Conservation (phyloP, 1,140 invertebrate species). For the Lordiphosa clarofinis region DNA sequence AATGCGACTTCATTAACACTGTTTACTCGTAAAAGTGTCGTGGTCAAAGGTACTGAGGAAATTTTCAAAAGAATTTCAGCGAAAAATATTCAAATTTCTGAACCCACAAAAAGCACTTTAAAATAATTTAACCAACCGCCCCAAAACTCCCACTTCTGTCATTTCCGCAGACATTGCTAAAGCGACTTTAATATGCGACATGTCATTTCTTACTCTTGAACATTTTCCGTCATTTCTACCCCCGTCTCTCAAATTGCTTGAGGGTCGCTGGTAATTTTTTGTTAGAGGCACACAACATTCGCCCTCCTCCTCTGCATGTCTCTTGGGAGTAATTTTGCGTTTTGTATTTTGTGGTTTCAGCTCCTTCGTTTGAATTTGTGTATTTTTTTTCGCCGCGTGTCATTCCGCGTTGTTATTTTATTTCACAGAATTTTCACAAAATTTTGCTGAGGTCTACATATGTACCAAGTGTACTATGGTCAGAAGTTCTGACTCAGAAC, state of each 20-base stretch:
- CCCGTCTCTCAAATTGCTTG: background rate
- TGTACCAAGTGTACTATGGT: background rate
- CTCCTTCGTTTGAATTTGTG: constrained; percentile 24
- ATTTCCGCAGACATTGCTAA: constrained; percentile 35
- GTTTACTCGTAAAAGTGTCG: constrained; percentile 66
- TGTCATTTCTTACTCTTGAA: constrained; percentile 48
- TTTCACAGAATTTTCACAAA: constrained; percentile 44
- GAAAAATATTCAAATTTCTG: background rate
- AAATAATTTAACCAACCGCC: constrained; percentile 53
- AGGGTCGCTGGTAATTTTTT: constrained; percentile 36
- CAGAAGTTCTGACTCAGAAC: too few species aligned
- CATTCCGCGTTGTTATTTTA: constrained; percentile 38
- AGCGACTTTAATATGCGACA: constrained; percentile 64
- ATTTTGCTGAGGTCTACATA: constrained; percentile 42
- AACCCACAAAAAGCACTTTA: constrained; percentile 58
- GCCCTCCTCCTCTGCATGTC: constrained; percentile 20
- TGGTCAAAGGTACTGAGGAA: constrained; percentile 18
- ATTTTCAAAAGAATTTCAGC: constrained; percentile 1
- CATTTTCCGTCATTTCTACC: constrained; percentile 20
- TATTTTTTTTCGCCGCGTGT: constrained; percentile 41
- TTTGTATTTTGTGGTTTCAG: constrained; percentile 73
- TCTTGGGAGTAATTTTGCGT: constrained; percentile 70
- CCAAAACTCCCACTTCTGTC: background rate
- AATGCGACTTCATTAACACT: constrained; percentile 77
- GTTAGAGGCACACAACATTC: constrained; percentile 8